These are phyloP conservation scores for Lepus americanus DNA, from an alignment of 2,113 vertebrate genomes.

Conservation along the genomic window DNA sequence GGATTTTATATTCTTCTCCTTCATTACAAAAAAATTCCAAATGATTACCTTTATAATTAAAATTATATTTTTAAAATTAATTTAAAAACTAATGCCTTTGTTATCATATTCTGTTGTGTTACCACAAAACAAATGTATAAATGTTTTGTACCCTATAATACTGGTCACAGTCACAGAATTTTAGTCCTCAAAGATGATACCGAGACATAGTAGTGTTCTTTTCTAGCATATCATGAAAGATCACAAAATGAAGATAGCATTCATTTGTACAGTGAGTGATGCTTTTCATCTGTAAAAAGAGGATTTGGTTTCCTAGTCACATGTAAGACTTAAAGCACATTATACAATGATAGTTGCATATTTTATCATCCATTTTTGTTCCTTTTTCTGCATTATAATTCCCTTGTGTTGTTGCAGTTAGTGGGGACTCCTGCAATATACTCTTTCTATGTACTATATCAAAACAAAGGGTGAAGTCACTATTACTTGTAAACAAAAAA, in stretches of 20 bases:
- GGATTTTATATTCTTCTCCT: background rate
- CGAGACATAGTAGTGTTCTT: background rate
- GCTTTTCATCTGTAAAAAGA: background rate
- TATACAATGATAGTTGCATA: background rate
- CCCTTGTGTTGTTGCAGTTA: background rate
- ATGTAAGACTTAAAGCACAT: background rate
- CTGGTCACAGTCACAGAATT: conserved; percentile 21
- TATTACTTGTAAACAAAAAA: background rate
- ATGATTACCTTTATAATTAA: conserved; percentile 32
- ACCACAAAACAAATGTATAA: conserved; percentile 23
- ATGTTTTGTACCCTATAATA: background rate
- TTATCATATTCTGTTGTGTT: background rate
- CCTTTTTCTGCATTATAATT: background rate
- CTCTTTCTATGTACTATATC: conserved; percentile 21
- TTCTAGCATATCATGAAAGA: background rate
- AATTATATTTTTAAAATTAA: conserved; percentile 14
- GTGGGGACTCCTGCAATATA: background rate
- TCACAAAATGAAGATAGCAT: background rate
- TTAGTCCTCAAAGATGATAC: background rate
- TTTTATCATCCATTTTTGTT: background rate
- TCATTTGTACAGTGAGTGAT: conserved; percentile 25
- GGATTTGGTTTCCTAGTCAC: background rate
- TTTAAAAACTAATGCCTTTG: background rate
- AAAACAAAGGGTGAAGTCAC: conserved; percentile 2
- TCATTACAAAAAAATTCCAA: background rate